Base-by-base conservation (phyloP, 2,113 vertebrate genomes). In the Hylia prasina region DNA sequence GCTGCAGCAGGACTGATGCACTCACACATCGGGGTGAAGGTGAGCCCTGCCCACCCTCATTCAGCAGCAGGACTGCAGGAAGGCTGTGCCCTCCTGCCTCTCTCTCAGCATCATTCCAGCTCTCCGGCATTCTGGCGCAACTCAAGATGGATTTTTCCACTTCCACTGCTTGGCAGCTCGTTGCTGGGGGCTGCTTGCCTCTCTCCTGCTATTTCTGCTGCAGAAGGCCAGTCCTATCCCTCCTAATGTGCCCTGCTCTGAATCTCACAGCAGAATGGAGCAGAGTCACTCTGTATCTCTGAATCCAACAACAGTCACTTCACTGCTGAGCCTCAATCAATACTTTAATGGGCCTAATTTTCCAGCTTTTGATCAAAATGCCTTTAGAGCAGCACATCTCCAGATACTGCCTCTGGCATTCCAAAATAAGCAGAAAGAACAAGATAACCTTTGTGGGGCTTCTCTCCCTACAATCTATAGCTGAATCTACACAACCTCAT, bases 361-460 rank as follows among this genome's bases (percentile, higher is more conserved):
- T 93, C 79, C 70, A 80, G 71, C 75, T 83, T 94, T 88, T 86
- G 85, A 80, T 93, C 90, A 82, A 71, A 88, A 95, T 28, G 30
- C 57, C 87, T 61, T 78, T 11, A 42, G 45, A 87, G 53, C 51
- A 50, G 45, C 31, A 58, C 68, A 78, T 87, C 84, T 37, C 51
- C 84, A 91, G 86, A 75, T 13, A 21, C 11, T 87, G 79, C 89
- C 4, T 3, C 84, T 42, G 33, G 78, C 66, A 73, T 90, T 79
- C 42, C 45, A 50, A 81, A 94, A 82, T 15, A 15, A 84, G 61
- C 35, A 57, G 65, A 30, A 82, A 57, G 84, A 96, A 94, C 89
- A 96, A 57, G 66, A 65, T 61, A 63, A 89, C 48, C 68, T 79
- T 89, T 95, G 82, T 96, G 71, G 83, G 54, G 13, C 37, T 79